These are phyloP conservation scores for Mya arenaria DNA, from an alignment of 1,140 invertebrate genomes.

Conservation along the genomic window DNA sequence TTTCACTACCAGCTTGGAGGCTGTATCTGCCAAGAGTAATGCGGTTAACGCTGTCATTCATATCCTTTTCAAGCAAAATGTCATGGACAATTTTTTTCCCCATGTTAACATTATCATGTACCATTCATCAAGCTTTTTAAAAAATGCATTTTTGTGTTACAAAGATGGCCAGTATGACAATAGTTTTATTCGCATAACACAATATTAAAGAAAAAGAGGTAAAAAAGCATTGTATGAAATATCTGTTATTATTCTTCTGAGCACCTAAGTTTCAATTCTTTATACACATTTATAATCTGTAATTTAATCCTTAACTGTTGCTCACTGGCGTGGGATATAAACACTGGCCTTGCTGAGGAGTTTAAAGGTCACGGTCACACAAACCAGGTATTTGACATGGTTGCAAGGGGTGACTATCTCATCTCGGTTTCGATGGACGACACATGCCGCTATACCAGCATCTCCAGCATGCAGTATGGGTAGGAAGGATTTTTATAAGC, in stretches of 20 bases:
- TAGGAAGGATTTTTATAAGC: too few relatives aligned
- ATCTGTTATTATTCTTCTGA: too few relatives aligned
- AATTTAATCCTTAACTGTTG: conserved; percentile 60
- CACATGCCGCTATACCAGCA: conserved; percentile 88
- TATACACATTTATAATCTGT: neutral
- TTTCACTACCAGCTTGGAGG: conserved; percentile 97
- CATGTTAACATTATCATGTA: too few relatives aligned
- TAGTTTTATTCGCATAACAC: too few relatives aligned
- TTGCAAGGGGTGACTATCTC: conserved; percentile 85
- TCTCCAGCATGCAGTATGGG: conserved; percentile 86
- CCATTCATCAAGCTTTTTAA: too few relatives aligned
- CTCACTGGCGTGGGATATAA: conserved; percentile 89
- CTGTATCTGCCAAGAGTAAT: neutral
- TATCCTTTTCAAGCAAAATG: too few relatives aligned
- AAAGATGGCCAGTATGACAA: too few relatives aligned
- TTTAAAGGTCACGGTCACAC: conserved; percentile 93
- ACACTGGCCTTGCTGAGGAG: conserved; percentile 89
- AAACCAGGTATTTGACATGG: conserved; percentile 96
- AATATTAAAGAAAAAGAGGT: too few relatives aligned
- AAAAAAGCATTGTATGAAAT: too few relatives aligned
- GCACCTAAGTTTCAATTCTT: too few relatives aligned
- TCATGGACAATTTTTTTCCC: too few relatives aligned
- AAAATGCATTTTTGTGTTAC: too few relatives aligned
- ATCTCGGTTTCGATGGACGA: conserved; percentile 97
- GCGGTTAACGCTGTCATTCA: conserved; percentile 81